Conservation (phyloP, 2,113 vertebrate species). For the Phylloscopus trochilus region DNA sequence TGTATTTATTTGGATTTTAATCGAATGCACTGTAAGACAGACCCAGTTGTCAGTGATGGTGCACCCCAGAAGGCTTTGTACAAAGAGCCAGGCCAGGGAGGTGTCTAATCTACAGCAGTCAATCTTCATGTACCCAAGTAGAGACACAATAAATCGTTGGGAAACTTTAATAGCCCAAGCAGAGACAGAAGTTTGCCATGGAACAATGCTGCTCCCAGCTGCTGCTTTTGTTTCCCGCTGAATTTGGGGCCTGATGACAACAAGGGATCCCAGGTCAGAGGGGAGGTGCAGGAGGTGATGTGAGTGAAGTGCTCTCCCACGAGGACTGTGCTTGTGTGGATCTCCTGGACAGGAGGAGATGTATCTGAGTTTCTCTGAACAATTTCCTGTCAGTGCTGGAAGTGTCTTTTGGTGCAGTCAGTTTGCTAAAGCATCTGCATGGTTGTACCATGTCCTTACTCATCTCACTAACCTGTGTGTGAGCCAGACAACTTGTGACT, state of each 20-base stretch:
- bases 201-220: not conserved
- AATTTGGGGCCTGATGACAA: not conserved
- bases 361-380: not conserved
- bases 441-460: not conserved
- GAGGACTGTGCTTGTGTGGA: not conserved
- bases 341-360: not conserved
- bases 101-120: not conserved
- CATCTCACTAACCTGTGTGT: not conserved
- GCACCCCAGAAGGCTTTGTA: not conserved
- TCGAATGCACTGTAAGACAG: not conserved
- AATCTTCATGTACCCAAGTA: not conserved
- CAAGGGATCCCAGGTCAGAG: not conserved
- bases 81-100: not conserved
- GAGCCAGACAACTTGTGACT: not conserved
- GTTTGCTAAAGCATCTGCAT: not conserved
- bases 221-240: not conserved
- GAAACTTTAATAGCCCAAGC: not conserved
- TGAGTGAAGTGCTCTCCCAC: not conserved
- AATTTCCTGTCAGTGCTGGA: not conserved
- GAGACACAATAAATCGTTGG: not conserved
- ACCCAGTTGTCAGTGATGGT: not conserved
- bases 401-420: not conserved
- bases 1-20: not conserved
- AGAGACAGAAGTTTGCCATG: not conserved
- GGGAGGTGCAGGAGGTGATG: not conserved